phyloP scores from a whole-genome alignment of 2,113 vertebrate genomes.

The Cynocephalus volans region DNA sequence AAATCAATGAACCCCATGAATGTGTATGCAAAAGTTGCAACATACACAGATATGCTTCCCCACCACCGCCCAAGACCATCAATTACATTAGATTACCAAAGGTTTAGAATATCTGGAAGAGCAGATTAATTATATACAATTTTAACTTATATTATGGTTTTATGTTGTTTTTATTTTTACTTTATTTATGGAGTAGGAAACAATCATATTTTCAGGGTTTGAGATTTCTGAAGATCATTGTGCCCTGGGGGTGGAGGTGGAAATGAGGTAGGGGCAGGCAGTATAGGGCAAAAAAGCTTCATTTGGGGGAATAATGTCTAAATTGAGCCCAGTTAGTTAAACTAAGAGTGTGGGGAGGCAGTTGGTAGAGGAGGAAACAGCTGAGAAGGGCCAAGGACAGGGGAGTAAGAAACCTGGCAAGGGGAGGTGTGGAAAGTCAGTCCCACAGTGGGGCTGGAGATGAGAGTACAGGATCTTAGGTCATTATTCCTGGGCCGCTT shows the following conservation, averaged over 20 bases:
- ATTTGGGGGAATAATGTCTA: not conserved
- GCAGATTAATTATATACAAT: not conserved
- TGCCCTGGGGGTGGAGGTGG: not conserved
- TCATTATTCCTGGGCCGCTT: not conserved
- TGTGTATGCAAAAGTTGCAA: not conserved
- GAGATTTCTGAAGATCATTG: conserved; percentile 23
- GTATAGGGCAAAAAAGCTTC: not conserved
- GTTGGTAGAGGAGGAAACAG: not conserved
- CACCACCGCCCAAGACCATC: not conserved
- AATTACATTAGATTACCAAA: conserved; percentile 11
- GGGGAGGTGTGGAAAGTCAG: not conserved
- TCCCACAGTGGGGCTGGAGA: not conserved
- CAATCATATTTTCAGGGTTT: not conserved
- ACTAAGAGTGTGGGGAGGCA: not conserved
- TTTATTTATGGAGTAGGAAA: not conserved
- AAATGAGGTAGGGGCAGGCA: not conserved
- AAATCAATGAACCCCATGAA: not conserved
- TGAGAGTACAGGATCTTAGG: not conserved
- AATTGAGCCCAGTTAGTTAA: not conserved
- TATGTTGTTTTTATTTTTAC: not conserved
- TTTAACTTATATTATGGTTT: not conserved
- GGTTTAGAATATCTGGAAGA: not conserved
- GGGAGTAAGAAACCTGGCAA: not conserved
- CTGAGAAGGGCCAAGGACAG: not conserved
- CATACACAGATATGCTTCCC: not conserved